phyloP scores from a whole-genome alignment of 1,140 invertebrate species.

The Gonioctena quinquepunctata region DNA sequence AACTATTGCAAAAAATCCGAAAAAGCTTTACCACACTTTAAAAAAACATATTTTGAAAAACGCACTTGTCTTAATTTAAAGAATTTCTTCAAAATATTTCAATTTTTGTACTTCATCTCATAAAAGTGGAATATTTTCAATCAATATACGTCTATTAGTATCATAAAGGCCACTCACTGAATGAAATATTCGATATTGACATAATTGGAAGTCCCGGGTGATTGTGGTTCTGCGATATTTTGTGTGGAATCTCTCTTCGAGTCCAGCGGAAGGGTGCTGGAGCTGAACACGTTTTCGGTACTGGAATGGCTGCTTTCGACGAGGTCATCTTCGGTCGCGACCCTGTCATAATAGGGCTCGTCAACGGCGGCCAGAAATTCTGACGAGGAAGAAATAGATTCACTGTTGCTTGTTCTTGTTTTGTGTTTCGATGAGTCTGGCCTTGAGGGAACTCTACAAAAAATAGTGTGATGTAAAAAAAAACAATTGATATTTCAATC shows the following conservation, averaged over 20 bases:
- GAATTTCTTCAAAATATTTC: too few relatives aligned
- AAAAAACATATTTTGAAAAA: too few relatives aligned
- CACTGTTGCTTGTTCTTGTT: slow-evolving; percentile 46
- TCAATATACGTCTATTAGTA: too few relatives aligned
- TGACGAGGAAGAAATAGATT: slow-evolving; percentile 50
- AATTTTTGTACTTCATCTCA: too few relatives aligned
- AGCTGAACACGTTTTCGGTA: slow-evolving; percentile 64
- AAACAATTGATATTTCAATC: not conserved
- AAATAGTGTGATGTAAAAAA: not conserved
- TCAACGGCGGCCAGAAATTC: slow-evolving; percentile 61
- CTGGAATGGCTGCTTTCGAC: slow-evolving; percentile 59
- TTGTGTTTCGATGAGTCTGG: slow-evolving; percentile 58
- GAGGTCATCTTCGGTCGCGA: slow-evolving; percentile 75
- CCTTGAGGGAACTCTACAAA: slow-evolving; percentile 66
- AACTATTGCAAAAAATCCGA: too few relatives aligned
- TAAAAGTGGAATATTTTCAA: too few relatives aligned
- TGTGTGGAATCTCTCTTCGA: slow-evolving; percentile 51
- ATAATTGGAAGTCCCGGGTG: slow-evolving; percentile 79
- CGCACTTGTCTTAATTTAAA: too few relatives aligned
- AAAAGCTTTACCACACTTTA: too few relatives aligned
- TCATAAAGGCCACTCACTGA: slow-evolving; percentile 63
- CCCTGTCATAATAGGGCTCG: slow-evolving; percentile 83
- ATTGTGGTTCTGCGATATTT: slow-evolving; percentile 66
- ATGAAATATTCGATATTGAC: slow-evolving; percentile 90
- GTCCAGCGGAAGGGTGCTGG: slow-evolving; percentile 63